These are phyloP conservation scores for Keiferia lycopersicella DNA, from an alignment of 2,888 invertebrate genomes.

Conservation along the genomic window DNA sequence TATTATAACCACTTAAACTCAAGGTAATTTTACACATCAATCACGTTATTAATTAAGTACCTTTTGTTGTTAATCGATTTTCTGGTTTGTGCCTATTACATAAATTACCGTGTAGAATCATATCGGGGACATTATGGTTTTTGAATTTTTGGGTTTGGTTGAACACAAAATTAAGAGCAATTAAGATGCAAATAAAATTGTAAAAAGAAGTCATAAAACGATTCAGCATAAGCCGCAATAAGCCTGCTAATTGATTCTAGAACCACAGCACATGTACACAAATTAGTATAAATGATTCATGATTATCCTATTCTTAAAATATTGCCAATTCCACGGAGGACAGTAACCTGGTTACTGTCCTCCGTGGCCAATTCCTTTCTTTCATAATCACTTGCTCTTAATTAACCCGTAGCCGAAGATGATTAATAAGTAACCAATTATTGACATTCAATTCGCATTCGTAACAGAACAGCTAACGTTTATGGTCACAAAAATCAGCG, in stretches of 20 bases:
- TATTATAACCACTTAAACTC: slow-evolving; percentile 31
- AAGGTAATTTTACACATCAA: slow-evolving; percentile 26
- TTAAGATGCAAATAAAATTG: no score
- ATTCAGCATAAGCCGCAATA: neutral
- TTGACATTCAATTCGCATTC: neutral
- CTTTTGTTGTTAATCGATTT: slow-evolving; percentile 32
- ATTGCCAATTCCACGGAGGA: no score
- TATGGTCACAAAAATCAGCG: slow-evolving; percentile 31
- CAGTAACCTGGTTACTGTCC: no score
- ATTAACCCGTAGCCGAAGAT: neutral
- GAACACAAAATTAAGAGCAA: neutral
- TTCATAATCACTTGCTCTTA: neutral
- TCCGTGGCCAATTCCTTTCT: no score
- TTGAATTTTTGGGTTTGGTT: neutral
- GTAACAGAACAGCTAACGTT: slow-evolving; percentile 4
- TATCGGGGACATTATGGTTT: slow-evolving; percentile 20
- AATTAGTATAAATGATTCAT: no score
- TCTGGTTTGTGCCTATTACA: slow-evolving; percentile 27
- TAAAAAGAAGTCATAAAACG: neutral
- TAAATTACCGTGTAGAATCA: slow-evolving; percentile 29
- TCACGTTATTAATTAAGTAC: slow-evolving; percentile 21
- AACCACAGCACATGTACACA: no score
- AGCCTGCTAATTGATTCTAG: no score
- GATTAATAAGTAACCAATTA: neutral
- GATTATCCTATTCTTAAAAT: no score